These are phyloP conservation scores for Enhydra lutris DNA, from an alignment of 2,113 vertebrate species.

Conservation along the genomic window DNA sequence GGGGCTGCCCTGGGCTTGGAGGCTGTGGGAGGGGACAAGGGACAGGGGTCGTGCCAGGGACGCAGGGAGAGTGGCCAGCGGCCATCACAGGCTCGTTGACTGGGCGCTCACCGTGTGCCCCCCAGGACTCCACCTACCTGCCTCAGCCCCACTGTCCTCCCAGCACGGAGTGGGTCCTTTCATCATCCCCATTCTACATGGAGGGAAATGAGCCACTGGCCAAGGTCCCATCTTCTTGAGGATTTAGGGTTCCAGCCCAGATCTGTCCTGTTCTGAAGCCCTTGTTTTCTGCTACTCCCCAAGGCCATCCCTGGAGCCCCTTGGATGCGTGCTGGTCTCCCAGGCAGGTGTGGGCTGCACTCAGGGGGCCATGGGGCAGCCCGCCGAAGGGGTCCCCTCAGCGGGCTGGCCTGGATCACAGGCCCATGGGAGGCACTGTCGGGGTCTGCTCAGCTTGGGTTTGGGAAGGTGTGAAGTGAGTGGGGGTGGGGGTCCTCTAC, in stretches of 20 bases:
- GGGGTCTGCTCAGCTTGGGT: background rate
- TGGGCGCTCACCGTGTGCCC: fast-evolving
- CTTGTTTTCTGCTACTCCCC: fast-evolving
- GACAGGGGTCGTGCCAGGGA: fast-evolving
- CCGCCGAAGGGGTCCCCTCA: background rate
- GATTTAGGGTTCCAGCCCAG: background rate
- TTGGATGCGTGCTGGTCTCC: background rate
- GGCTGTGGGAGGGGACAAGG: background rate
- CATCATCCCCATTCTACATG: background rate
- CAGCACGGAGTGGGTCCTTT: background rate
- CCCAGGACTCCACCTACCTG: fast-evolving
- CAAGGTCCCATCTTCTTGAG: no score
- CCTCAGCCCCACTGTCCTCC: background rate
- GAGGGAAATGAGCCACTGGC: background rate
- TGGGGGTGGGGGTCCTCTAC: no score
- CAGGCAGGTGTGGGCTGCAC: background rate
- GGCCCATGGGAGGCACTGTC: background rate
- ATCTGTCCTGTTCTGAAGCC: background rate
- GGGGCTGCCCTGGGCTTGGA: background rate
- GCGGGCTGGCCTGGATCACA: background rate
- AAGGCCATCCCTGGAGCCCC: background rate
- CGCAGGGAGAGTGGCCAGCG: fast-evolving
- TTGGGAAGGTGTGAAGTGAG: background rate
- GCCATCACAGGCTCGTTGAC: fast-evolving
- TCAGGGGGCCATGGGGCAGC: background rate